phyloP scores from a whole-genome alignment of 2,888 invertebrate genomes.

The Cinara cedri region DNA sequence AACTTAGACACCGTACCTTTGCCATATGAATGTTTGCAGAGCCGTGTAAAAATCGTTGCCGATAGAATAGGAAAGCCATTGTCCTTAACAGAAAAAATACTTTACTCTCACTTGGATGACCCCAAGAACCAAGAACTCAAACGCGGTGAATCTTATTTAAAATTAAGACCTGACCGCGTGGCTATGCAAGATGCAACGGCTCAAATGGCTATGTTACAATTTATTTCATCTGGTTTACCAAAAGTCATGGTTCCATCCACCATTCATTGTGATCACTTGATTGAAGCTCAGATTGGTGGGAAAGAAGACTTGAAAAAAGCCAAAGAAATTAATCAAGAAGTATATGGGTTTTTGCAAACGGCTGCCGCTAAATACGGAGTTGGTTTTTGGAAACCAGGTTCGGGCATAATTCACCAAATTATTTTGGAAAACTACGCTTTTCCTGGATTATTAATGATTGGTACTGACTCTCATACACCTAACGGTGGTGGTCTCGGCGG shows the following conservation, averaged over 20 bases:
- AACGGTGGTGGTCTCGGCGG: no score
- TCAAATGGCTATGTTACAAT: no score
- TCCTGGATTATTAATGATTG: no score
- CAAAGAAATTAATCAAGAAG: slow-evolving; percentile 88
- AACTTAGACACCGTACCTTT: no score
- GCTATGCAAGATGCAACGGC: slow-evolving; percentile 99
- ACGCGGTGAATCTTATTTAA: slow-evolving; percentile 89
- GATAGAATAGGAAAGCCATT: slow-evolving; percentile 83
- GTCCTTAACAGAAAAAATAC: slow-evolving; percentile 97
- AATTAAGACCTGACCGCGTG: slow-evolving; percentile 94
- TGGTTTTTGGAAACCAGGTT: slow-evolving; percentile 99
- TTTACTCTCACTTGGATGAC: no score
- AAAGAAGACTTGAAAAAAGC: slow-evolving; percentile 89
- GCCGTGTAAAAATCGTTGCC: not conserved
- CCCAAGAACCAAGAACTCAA: slow-evolving; percentile 88
- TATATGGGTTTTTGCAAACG: slow-evolving; percentile 90
- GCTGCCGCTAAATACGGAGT: slow-evolving; percentile 98
- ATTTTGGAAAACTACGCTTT: slow-evolving; percentile 99
- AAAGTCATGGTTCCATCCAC: no score
- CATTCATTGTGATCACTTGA: slow-evolving; percentile 99
- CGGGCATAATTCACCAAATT: slow-evolving; percentile 98
- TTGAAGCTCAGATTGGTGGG: slow-evolving; percentile 94
- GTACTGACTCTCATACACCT: no score
- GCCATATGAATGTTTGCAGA: no score
- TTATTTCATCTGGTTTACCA: no score